These are phyloP conservation scores for Oedothorax gibbosus DNA, from an alignment of 1,140 invertebrate species.

Conservation along the genomic window DNA sequence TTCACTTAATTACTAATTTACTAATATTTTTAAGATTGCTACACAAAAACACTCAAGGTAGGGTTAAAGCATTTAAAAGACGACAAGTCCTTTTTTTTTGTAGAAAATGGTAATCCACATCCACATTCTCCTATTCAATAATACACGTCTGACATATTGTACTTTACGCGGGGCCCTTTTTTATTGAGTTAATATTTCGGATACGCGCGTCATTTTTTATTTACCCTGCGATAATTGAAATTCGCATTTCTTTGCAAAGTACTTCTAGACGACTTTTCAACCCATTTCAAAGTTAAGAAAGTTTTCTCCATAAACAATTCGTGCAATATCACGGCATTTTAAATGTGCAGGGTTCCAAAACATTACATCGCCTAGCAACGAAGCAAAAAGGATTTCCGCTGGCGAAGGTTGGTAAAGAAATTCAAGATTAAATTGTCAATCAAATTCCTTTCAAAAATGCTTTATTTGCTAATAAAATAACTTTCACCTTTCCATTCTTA, in stretches of 20 bases:
- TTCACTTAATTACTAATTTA: neutral
- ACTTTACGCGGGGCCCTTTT: neutral
- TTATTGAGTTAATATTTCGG: neutral
- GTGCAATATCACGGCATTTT: conserved; percentile 15
- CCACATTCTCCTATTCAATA: neutral
- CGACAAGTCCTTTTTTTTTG: too few relatives aligned
- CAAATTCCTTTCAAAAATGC: conserved; percentile 4
- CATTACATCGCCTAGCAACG: conserved; percentile 31
- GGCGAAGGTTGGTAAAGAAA: neutral
- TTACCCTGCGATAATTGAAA: neutral
- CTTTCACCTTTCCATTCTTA: neutral
- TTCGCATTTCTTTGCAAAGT: neutral
- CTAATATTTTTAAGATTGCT: neutral
- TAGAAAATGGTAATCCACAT: too few relatives aligned
- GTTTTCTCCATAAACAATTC: conserved; percentile 14
- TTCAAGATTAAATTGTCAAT: conserved; percentile 34
- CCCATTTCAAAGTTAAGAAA: neutral
- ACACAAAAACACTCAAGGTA: neutral
- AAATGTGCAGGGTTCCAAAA: conserved; percentile 19
- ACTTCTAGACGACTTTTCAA: neutral
- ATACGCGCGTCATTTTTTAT: neutral
- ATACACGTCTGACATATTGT: neutral
- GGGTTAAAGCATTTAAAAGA: too few relatives aligned
- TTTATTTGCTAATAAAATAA: neutral
- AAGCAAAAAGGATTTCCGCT: neutral